Base-by-base conservation (phyloP, 2,113 vertebrate genomes). In the Xyliphius kryptos region DNA sequence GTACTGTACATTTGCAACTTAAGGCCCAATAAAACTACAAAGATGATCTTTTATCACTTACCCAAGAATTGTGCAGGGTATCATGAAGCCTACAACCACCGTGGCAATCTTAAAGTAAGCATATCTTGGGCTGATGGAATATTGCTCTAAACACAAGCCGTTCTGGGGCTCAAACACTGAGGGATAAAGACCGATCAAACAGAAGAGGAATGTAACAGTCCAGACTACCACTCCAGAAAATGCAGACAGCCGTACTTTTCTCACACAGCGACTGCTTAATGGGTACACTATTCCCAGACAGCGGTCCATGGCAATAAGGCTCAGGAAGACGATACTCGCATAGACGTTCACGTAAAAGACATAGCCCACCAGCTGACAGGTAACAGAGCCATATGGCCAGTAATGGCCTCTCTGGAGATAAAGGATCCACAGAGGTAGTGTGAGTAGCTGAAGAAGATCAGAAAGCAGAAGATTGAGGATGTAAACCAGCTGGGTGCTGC, bases 331-430 rank as follows among this genome's bases (percentile, higher is more conserved):
- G 8, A 89, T 77, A 11, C 86, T 87, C 66, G 83, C 82, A 0
- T 88, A 87, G 60, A 89, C 71, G 43, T 86, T 87, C 0, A 87
- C 83, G 4, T 86, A 83, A 59, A 89, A 90, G 11, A 84, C 77
- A 0, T 87, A 82, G 12, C 81, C 76, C 16, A 86, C 79, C 9
- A 85, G 63, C 56, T 77, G 71, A 7, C 87, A 89, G 17, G 79
- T 50, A 0, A 66, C 32, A 1, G 61, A 63, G 1, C 79, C 67
- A 0, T 85, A 79, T 6, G 66, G 62, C 83, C 85, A 84, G 9
- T 7, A 46, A 64, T 87, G 84, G 0, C 20, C 56, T 0, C 74
- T 58, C 20, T 79, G 80, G 5, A 86, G 78, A 62, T 83, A 85
- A 9, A 85, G 55, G 17, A 87, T 88, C 85, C 89, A 87, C 26